phyloP scores from a whole-genome alignment of 2,888 invertebrate genomes.

The Theodoxus fluviatilis region DNA sequence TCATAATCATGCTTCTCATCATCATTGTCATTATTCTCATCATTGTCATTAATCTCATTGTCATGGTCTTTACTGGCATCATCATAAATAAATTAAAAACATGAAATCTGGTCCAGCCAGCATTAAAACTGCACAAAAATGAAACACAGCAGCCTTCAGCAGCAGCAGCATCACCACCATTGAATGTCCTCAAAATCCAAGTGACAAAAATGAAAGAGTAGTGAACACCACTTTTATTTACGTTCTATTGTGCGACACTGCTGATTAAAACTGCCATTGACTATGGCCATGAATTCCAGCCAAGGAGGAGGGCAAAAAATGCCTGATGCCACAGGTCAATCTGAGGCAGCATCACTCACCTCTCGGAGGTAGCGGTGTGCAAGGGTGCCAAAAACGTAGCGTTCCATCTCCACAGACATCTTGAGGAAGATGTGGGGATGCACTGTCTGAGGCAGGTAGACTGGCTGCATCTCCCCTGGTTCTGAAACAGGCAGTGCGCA shows the following conservation, averaged over 20 bases:
- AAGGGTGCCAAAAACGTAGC: conserved; percentile 58
- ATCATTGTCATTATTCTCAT: background rate
- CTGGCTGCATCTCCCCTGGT: conserved; percentile 18
- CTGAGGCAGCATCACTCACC: conserved; percentile 41
- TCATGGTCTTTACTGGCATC: background rate
- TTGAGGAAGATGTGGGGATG: conserved; percentile 55
- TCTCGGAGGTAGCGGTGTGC: conserved; percentile 60
- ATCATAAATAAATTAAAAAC: no score
- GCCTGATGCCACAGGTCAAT: background rate
- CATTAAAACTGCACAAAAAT: no score
- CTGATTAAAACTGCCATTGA: no score
- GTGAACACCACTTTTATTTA: background rate
- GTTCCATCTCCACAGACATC: conserved; percentile 62
- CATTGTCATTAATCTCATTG: background rate
- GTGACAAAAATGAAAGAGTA: background rate
- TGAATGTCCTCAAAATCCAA: background rate
- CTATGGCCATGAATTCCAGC: no score
- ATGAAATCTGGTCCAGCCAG: no score
- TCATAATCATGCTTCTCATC: background rate
- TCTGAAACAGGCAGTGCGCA: no score
- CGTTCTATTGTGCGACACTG: no score
- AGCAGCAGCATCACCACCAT: background rate
- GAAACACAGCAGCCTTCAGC: background rate
- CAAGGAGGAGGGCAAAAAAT: background rate
- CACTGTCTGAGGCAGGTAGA: conserved; percentile 44